These are phyloP conservation scores for Darevskia nairensis DNA, from an alignment of 2,797 vertebrate genomes.

Conservation along the genomic window DNA sequence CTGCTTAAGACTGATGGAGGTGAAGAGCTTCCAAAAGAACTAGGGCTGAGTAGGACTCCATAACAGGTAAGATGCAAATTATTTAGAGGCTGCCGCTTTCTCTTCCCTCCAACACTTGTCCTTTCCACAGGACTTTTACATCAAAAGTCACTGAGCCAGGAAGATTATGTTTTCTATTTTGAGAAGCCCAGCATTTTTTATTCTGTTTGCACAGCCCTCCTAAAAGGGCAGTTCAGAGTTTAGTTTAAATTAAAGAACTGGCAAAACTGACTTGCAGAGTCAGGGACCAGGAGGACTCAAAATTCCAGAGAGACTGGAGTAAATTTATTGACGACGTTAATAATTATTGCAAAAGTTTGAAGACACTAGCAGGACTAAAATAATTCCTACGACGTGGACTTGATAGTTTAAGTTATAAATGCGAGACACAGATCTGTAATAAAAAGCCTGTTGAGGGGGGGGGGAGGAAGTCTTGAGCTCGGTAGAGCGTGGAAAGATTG, in stretches of 20 bases:
- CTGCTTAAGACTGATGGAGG: constrained; percentile 9
- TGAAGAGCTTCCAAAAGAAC: neutral
- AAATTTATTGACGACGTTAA: too few relatives aligned
- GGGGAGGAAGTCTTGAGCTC: too few relatives aligned
- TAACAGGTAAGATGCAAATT: neutral
- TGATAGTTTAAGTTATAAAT: too few relatives aligned
- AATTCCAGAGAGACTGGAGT: too few relatives aligned
- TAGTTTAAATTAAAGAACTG: constrained; percentile 5
- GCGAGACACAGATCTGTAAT: too few relatives aligned
- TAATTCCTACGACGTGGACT: too few relatives aligned
- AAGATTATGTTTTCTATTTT: constrained; percentile 86
- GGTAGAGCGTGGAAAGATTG: too few relatives aligned
- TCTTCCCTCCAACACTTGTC: constrained; percentile 66
- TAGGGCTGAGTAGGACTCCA: neutral
- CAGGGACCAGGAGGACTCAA: too few relatives aligned
- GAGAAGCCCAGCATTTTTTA: constrained; percentile 77
- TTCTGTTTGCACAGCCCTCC: constrained; percentile 77
- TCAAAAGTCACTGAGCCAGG: constrained; percentile 85
- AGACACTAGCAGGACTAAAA: too few relatives aligned
- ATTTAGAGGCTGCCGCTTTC: constrained; percentile 13
- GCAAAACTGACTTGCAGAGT: too few relatives aligned
- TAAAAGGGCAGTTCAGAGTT: constrained; percentile 68
- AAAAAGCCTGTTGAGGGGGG: too few relatives aligned
- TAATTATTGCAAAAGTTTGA: too few relatives aligned
- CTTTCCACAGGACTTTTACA: constrained; percentile 71